phyloP scores from a whole-genome alignment of 2,113 vertebrate genomes.

The Zingel zingel region DNA sequence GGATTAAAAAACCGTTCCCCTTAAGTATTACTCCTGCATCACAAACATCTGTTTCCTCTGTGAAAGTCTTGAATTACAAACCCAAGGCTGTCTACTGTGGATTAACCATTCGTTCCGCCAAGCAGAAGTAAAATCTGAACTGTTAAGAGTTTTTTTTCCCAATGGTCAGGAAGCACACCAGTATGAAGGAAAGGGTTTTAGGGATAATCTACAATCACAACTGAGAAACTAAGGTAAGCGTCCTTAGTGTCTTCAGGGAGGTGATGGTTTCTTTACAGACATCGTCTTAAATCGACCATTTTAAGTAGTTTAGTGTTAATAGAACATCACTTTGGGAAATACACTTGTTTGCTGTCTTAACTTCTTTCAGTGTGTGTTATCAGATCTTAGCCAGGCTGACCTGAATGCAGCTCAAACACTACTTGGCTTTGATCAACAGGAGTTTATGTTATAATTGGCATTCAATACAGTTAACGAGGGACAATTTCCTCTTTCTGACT shows the following conservation, averaged over 20 bases:
- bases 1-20: no score
- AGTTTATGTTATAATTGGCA: not conserved
- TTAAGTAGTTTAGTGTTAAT: not conserved
- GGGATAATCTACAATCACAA: conserved; percentile 73
- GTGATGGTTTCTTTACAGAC: conserved; percentile 92
- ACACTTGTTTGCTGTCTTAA: conserved; percentile 3
- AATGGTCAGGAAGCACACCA: conserved; percentile 85
- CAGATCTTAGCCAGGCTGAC: not conserved
- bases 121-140: conserved; percentile 84
- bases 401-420: not conserved
- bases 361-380: not conserved
- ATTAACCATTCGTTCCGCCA: conserved; percentile 94
- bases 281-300: conserved; percentile 80
- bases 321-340: conserved; percentile 4
- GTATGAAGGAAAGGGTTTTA: conserved; percentile 86
- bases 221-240: conserved; percentile 89
- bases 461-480: no score
- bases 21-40: no score
- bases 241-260: conserved; percentile 91
- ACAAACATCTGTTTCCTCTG: no score
- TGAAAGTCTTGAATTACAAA: no score
- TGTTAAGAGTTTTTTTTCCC: conserved; percentile 70
- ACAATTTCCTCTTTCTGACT: no score
- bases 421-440: not conserved
- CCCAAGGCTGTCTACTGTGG: conserved; percentile 58